Conservation (phyloP, 2,888 invertebrate genomes). For the Pachymerium ferrugineum region DNA sequence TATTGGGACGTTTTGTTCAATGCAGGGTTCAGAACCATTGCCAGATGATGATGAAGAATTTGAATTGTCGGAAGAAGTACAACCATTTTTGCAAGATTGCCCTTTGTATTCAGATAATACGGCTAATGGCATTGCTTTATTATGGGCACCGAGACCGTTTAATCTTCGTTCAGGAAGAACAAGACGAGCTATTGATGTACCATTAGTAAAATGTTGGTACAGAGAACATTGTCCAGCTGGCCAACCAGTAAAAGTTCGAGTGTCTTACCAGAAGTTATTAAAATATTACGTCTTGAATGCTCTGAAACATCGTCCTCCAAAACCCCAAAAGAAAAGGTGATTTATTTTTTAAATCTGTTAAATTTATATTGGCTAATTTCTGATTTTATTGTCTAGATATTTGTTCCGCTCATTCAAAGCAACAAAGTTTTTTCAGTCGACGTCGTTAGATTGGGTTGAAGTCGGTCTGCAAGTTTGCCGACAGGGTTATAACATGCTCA, state of each 20-base stretch:
- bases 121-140: constrained; percentile 91
- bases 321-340: constrained; percentile 92
- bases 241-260: constrained; percentile 97
- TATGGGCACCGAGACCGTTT: constrained; percentile 98
- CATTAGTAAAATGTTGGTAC: constrained; percentile 96
- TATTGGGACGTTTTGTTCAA: constrained; percentile 27
- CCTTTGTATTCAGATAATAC: constrained; percentile 98
- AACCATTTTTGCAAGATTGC: constrained; percentile 88
- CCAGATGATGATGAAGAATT: constrained; percentile 95
- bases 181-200: constrained; percentile 92
- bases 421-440: constrained; percentile 99
- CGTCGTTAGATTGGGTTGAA: constrained; percentile 99
- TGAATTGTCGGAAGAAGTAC: constrained; percentile 79
- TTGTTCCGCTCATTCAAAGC: constrained; percentile 98
- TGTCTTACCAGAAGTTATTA: constrained; percentile 96
- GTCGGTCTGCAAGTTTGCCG: constrained; percentile 94
- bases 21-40: constrained; percentile 67
- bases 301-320: constrained; percentile 92
- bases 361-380: not conserved
- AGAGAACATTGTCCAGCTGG: constrained; percentile 62
- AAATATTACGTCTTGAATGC: constrained; percentile 98
- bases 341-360: not conserved
- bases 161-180: constrained; percentile 91
- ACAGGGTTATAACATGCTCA: constrained; percentile 99
- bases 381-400: constrained; percentile 57